Conservation (phyloP, 37 sponge, comb jelly and placozoan species). For the Geodia barretti region DNA sequence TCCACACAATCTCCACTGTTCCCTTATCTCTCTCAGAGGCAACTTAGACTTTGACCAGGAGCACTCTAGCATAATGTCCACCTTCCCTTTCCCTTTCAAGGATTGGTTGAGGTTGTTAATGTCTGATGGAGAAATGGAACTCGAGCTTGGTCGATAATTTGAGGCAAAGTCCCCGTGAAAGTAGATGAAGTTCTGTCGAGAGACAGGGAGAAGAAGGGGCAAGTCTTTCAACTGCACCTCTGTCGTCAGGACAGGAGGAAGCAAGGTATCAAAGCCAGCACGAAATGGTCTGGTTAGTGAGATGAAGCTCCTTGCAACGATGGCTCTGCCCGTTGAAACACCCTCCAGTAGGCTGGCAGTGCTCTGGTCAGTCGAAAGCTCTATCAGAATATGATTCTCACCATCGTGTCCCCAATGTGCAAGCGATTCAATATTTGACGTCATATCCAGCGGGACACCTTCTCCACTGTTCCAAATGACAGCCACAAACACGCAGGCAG, state of each 20-base stretch:
- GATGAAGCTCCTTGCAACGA: background rate
- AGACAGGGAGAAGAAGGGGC: conserved; percentile 55
- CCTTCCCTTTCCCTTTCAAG: background rate
- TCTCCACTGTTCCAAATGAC: conserved; percentile 10
- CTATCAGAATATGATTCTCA: conserved; percentile 59
- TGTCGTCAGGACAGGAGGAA: conserved; percentile 40
- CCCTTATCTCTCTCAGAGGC: conserved; percentile 39
- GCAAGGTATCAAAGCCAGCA: conserved; percentile 37
- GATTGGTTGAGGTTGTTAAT: background rate
- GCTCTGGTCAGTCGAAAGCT: background rate
- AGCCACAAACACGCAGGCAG: conserved; percentile 60
- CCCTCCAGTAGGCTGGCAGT: background rate
- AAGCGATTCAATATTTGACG: conserved; percentile 1
- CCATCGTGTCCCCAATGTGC: conserved; percentile 60
- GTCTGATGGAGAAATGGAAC: background rate
- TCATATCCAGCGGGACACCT: background rate
- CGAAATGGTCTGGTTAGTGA: background rate
- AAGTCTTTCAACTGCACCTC: background rate
- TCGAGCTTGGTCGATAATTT: background rate
- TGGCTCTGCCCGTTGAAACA: too few relatives aligned
- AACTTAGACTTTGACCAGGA: background rate
- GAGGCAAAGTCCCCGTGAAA: conserved; percentile 53
- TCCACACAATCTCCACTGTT: conserved; percentile 74
- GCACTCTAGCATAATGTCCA: background rate
- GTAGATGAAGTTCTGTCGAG: conserved; percentile 58